Evolutionary conservation across 2,113 vertebrate species (phyloP), one percentile per base, ranked within the genome.

Genomic region (Ellobius talpinus): DNA sequence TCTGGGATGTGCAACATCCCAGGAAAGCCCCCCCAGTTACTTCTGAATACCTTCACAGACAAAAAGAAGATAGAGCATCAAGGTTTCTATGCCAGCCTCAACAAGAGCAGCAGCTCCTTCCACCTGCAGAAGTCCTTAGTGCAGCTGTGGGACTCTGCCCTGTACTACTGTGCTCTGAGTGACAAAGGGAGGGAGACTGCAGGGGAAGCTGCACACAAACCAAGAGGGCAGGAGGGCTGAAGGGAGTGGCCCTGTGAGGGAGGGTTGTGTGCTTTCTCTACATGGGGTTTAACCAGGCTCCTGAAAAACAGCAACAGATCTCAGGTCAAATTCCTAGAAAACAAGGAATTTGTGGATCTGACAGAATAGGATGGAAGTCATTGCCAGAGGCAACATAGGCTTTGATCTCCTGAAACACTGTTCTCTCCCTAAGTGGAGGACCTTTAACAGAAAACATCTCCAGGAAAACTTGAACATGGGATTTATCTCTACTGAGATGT

Each of bases 1-100:
- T 39, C 1, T 97, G 93, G 91, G 97, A 95, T 39, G 42, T 95
- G 52, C 91, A 94, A 5, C 52, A 90, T 26, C 77, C 61, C 61
- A 63, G 24, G 21, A 26, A 63, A 63, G 61, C 23, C 7, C 61
- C 61, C 61, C 24, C 61, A 63, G 61, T 26, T 63, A 23, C 61
- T 63, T 26, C 61, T 63, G 61, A 63, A 26, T 0, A 63, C 7
- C 61, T 7, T 26, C 23, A 63, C 61, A 63, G 61, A 63, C 61
- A 24, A 63, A 7, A 63, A 24, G 61, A 63, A 2, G 23, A 63
- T 3, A 8, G 61, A 63, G 2, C 61, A 63, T 3, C 61, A 9
- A 63, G 61, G 61, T 2, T 63, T 63, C 61, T 3, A 26, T 9
- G 61, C 61, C 61, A 63, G 0, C 7, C 61, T 63, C 61, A 2